Base-by-base conservation (phyloP, 2,797 vertebrate genomes). In the Helostoma temminkii region DNA sequence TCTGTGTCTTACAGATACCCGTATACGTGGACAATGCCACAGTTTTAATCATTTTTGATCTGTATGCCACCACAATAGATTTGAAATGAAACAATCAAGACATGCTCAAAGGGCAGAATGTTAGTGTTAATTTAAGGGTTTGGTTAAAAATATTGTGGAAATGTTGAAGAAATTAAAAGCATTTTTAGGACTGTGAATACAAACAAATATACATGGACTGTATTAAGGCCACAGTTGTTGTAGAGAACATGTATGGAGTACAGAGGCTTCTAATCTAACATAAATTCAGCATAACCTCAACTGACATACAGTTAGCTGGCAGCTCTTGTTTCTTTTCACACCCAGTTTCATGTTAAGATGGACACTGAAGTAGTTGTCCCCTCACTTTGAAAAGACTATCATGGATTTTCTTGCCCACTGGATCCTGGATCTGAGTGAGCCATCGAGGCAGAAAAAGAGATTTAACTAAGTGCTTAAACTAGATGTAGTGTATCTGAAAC, bases 401-500 rank as follows among this genome's bases (percentile, higher is more conserved):
- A 74, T 28, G 56, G 49, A 36, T 57, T 59, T 81, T 67, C 48
- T 74, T 54, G 24, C 49, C 39, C 65, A 64, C 7, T 39, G 52
- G 50, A 54, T 22, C 76, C 57, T 77, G 65, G 41, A 73, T 67
- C 63, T 63, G 42, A 76, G 60, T 63, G 37, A 74, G 42, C 34
- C 49, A 36, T 65, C 43, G 53, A 70, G 45, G 26, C 16, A 52
- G 48, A 12, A 45, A 63, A 58, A 60, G 55, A 6, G 62, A 78
- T 73, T 73, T 69, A 68, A 75, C 64, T 58, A 83, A 86, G 87
- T 90, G 82, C 83, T 87, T 76, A 71, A 75, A 76, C 41, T 71
- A 77, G 65, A 73, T 64, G 16, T 72, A 12, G 22, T 67, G 60
- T 71, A 54, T 84, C 72, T 21, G 32, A 53, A 66, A 58, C 34